Evolutionary conservation across 2,797 vertebrate genomes (phyloP).

Genomic region (Etheostoma perlongum): DNA sequence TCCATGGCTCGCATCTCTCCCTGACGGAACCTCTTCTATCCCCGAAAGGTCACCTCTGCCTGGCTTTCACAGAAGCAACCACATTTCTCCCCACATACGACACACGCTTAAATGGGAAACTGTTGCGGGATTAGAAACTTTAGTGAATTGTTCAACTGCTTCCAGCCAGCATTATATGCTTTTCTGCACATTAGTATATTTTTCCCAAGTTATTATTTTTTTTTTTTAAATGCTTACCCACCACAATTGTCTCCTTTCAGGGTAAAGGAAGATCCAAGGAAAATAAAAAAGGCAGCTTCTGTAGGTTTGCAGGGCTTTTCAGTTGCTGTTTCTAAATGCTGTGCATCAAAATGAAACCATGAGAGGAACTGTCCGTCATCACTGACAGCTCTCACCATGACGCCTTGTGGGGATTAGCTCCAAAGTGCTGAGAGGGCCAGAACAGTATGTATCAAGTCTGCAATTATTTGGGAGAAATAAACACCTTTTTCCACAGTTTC

Average conservation of each 20-base stretch:
- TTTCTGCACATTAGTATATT: constrained; percentile 28
- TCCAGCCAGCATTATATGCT: neutral
- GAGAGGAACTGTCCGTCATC: constrained; percentile 63
- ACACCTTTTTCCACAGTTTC: constrained; percentile 32
- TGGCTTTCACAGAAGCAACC: constrained; percentile 13
- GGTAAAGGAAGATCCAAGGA: constrained; percentile 29
- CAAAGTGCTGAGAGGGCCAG: constrained; percentile 55
- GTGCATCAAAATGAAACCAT: constrained; percentile 60
- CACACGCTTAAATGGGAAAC: constrained; percentile 12
- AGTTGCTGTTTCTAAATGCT: constrained; percentile 35
- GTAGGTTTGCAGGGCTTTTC: constrained; percentile 37
- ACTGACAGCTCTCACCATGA: constrained; percentile 65
- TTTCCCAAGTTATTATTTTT: neutral
- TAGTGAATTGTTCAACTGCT: constrained; percentile 26
- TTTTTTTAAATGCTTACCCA: constrained; percentile 22
- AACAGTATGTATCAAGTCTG: constrained; percentile 41
- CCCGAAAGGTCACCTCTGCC: constrained; percentile 57
- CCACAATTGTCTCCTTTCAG: constrained; percentile 23
- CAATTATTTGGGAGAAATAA: constrained; percentile 59
- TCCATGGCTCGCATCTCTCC: constrained; percentile 41
- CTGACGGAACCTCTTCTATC: constrained; percentile 47
- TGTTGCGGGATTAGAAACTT: constrained; percentile 18
- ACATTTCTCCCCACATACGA: neutral
- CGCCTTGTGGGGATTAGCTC: constrained; percentile 60
- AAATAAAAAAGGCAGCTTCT: constrained; percentile 31